A percentile compares a stretch with the other conserved stretches of the same genome.
Evolutionary conservation across 2,888 invertebrate species (phyloP).

Genomic region (Polylopha cassiicola): DNA sequence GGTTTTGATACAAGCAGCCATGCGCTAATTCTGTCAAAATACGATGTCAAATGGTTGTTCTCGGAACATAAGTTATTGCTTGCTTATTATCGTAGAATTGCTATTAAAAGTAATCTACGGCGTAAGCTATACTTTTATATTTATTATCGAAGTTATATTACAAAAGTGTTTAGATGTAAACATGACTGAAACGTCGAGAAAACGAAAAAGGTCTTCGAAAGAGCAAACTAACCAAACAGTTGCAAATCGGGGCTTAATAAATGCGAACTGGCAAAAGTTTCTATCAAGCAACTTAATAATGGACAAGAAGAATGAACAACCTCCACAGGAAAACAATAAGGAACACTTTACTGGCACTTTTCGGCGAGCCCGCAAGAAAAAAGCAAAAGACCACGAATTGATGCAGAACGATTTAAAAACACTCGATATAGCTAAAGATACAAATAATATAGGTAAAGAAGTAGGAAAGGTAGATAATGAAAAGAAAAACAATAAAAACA

Average conservation of each 20-base stretch:
- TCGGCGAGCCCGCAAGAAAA: slow-evolving; percentile 55
- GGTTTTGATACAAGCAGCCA: slow-evolving; percentile 15
- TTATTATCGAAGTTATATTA: slow-evolving; percentile 34
- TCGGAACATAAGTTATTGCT: slow-evolving; percentile 42
- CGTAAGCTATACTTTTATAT: slow-evolving; percentile 31
- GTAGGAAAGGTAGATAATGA: slow-evolving; percentile 27
- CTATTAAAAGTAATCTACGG: slow-evolving; percentile 41
- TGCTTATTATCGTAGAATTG: slow-evolving; percentile 47
- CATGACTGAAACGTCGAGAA: slow-evolving; percentile 59
- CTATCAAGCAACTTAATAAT: slow-evolving; percentile 48
- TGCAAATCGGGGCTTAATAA: slow-evolving; percentile 48
- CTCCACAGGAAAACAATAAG: slow-evolving; percentile 36
- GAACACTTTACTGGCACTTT: slow-evolving; percentile 56
- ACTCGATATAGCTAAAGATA: slow-evolving; percentile 32
- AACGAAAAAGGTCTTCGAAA: slow-evolving; percentile 45
- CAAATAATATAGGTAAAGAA: slow-evolving; percentile 14
- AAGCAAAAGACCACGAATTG: slow-evolving; percentile 31
- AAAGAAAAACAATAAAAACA: slow-evolving; percentile 34
- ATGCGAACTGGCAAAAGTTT: slow-evolving; percentile 68
- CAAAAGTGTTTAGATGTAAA: slow-evolving; percentile 43
- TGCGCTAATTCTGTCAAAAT: slow-evolving; percentile 36
- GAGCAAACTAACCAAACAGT: slow-evolving; percentile 49
- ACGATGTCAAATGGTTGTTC: slow-evolving; percentile 50
- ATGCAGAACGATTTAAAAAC: slow-evolving; percentile 39
- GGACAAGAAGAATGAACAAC: slow-evolving; percentile 52